phyloP scores from a whole-genome alignment of 2,113 vertebrate genomes.

The Tapirus terrestris region DNA sequence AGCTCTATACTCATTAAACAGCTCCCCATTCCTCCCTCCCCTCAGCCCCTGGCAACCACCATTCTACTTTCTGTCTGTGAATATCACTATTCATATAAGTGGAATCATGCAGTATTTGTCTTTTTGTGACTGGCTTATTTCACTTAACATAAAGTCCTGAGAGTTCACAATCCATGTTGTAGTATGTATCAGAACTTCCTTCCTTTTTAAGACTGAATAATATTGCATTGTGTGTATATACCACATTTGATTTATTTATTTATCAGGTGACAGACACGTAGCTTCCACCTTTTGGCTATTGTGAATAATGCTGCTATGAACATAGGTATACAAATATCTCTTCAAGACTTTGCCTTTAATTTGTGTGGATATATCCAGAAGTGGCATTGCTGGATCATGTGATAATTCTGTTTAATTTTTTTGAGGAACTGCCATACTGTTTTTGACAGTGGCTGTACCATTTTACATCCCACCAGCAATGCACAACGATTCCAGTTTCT shows the following conservation, averaged over 20 bases:
- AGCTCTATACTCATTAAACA: neutral
- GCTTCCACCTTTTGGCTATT: neutral
- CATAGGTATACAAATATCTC: neutral
- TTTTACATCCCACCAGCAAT: neutral
- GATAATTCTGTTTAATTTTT: neutral
- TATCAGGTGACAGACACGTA: neutral
- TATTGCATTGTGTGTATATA: neutral
- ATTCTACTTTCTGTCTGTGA: neutral
- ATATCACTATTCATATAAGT: neutral
- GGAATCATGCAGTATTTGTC: neutral
- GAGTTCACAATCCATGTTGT: neutral
- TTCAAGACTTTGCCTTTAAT: neutral
- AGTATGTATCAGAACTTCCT: neutral
- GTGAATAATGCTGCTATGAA: neutral
- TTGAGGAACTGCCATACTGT: neutral
- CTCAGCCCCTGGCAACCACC: neutral
- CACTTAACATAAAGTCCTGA: neutral
- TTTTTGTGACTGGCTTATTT: neutral
- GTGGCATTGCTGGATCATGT: neutral
- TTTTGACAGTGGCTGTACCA: neutral
- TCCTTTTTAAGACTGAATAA: neutral
- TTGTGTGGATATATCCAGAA: neutral
- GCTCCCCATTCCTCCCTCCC: neutral
- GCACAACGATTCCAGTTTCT: neutral
- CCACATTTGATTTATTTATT: neutral